phyloP scores from a whole-genome alignment of 2,888 invertebrate genomes.

The Zelleria hepariella region DNA sequence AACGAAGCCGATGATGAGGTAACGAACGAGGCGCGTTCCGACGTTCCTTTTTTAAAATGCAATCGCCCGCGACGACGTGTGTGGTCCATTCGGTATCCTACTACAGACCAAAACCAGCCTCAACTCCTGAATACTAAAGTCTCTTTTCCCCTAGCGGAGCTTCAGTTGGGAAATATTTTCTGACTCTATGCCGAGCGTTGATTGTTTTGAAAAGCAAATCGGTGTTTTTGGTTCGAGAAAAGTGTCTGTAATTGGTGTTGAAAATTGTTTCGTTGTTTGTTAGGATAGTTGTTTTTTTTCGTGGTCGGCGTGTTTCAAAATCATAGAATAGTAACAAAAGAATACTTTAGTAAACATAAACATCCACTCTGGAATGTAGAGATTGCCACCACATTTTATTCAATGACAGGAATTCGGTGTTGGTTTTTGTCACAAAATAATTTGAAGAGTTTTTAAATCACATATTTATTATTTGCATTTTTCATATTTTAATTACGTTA shows the following conservation, averaged over 20 bases:
- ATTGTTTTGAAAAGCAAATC: not conserved
- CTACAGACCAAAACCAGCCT: slow-evolving; percentile 16
- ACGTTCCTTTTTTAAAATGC: slow-evolving; percentile 67
- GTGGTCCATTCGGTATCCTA: slow-evolving; percentile 40
- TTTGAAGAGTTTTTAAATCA: too few relatives aligned
- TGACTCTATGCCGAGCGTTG: not conserved
- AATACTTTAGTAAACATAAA: too few relatives aligned
- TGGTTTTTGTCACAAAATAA: too few relatives aligned
- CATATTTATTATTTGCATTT: too few relatives aligned
- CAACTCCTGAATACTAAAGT: slow-evolving; percentile 12
- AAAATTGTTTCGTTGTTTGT: slow-evolving; percentile 1
- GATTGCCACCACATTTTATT: too few relatives aligned
- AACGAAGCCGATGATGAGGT: slow-evolving; percentile 65
- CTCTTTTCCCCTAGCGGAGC: slow-evolving; percentile 10
- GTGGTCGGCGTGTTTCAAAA: not conserved
- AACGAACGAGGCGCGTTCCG: slow-evolving; percentile 68
- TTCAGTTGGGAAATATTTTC: slow-evolving; percentile 2
- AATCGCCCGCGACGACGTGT: slow-evolving; percentile 52
- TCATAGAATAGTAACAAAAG: too few relatives aligned
- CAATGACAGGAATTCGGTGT: too few relatives aligned
- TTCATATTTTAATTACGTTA: too few relatives aligned
- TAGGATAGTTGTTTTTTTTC: not conserved
- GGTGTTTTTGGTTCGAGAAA: not conserved
- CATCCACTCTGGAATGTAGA: too few relatives aligned
- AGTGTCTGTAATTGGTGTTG: slow-evolving; percentile 1